phyloP scores from a whole-genome alignment of 2,797 vertebrate species.

The Taenioides sp. region DNA sequence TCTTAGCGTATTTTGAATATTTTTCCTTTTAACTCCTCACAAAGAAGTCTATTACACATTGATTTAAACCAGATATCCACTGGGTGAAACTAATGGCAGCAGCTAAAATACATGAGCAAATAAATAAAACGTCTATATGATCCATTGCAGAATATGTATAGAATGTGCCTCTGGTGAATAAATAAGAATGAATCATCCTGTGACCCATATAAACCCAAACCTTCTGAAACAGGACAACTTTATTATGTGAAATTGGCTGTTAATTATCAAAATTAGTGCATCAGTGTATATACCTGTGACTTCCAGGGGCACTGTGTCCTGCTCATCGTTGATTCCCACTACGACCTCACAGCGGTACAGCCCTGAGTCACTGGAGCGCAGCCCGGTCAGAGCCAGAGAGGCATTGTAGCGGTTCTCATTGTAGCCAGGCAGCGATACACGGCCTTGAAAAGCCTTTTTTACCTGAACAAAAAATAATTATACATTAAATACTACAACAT shows the following conservation, averaged over 20 bases:
- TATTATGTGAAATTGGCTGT: background rate
- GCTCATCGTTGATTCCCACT: constrained; percentile 91
- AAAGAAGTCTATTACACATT: background rate
- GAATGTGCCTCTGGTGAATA: background rate
- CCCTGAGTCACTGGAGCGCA: constrained; percentile 89
- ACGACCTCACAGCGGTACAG: constrained; percentile 96
- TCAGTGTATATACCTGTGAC: constrained; percentile 83
- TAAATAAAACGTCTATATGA: background rate
- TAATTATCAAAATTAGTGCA: background rate
- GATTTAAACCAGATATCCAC: background rate
- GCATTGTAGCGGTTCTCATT: constrained; percentile 84
- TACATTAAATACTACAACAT: background rate
- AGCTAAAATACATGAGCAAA: background rate
- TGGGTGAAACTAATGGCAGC: too few relatives aligned
- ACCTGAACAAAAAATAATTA: constrained; percentile 58
- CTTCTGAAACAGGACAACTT: background rate
- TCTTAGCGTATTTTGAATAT: background rate
- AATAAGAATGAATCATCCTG: background rate
- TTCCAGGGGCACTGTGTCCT: constrained; percentile 91
- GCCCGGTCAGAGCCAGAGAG: constrained; percentile 81
- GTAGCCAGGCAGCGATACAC: constrained; percentile 86
- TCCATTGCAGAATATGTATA: background rate
- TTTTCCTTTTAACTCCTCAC: background rate
- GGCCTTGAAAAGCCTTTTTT: constrained; percentile 89
- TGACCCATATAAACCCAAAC: background rate